phyloP scores from a whole-genome alignment of 1,140 invertebrate genomes.

The Drosophila pachea region DNA sequence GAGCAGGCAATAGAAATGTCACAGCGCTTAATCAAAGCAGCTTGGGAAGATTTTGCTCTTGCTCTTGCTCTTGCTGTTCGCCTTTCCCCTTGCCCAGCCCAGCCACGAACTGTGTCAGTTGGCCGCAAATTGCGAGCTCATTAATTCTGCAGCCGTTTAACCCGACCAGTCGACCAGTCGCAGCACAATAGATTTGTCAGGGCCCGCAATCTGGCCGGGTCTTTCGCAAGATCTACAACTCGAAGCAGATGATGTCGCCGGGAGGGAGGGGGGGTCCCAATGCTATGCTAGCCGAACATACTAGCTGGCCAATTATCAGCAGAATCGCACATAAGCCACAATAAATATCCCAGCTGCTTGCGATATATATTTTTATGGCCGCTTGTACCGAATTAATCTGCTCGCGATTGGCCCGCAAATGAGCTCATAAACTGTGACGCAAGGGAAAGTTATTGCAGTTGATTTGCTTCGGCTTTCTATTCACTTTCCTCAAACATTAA shows the following conservation, averaged over 20 bases:
- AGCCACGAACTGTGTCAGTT: slow-evolving; percentile 31
- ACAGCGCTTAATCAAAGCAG: slow-evolving; percentile 50
- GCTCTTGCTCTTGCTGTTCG: slow-evolving; percentile 17
- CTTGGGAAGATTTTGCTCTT: slow-evolving; percentile 55
- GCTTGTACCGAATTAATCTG: slow-evolving; percentile 26
- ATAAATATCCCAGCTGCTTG: slow-evolving; percentile 1
- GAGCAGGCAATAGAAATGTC: slow-evolving; percentile 47
- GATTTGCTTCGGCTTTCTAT: background rate
- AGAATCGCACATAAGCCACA: slow-evolving; percentile 11
- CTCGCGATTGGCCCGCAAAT: background rate
- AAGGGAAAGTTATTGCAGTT: slow-evolving; percentile 7
- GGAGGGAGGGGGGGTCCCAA: background rate
- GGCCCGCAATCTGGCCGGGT: slow-evolving; percentile 11
- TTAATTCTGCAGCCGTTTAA: slow-evolving; percentile 38
- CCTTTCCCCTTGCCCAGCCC: slow-evolving; percentile 24
- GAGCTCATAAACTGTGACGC: slow-evolving; percentile 1
- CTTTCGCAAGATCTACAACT: slow-evolving; percentile 31
- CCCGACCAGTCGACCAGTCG: background rate
- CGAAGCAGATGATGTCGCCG: background rate
- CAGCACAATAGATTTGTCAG: slow-evolving; percentile 37
- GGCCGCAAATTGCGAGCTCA: slow-evolving; percentile 6
- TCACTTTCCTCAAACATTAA: background rate
- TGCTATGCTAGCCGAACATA: slow-evolving; percentile 10
- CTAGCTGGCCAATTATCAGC: slow-evolving; percentile 15
- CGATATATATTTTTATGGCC: slow-evolving; percentile 22